A percentile compares a stretch with the other conserved stretches of the same genome.
These are phyloP conservation scores for Plagodis pulveraria DNA, from an alignment of 2,888 invertebrate genomes.

Conservation along the genomic window DNA sequence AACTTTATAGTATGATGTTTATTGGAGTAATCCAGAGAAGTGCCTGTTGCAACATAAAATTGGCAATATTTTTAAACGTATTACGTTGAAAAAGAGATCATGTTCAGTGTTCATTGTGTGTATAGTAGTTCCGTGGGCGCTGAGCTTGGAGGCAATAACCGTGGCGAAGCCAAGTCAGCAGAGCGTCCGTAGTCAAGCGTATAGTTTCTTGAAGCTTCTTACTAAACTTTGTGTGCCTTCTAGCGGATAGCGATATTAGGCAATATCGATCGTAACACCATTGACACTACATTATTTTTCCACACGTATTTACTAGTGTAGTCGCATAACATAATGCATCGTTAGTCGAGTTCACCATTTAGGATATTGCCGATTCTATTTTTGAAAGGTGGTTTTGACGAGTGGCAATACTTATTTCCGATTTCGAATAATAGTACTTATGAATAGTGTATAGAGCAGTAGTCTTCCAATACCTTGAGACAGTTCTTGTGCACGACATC, in stretches of 20 bases:
- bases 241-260: slow-evolving; percentile 83
- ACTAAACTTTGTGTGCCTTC: slow-evolving; percentile 85
- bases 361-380: slow-evolving; percentile 63
- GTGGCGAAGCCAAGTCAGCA: slow-evolving; percentile 31
- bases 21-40: slow-evolving; percentile 84
- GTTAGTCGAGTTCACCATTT: slow-evolving; percentile 59
- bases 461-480: slow-evolving; percentile 83
- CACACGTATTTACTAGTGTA: slow-evolving; percentile 54
- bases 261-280: slow-evolving; percentile 76
- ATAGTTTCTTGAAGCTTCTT: slow-evolving; percentile 80
- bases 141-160: slow-evolving; percentile 39
- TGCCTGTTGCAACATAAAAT: slow-evolving; percentile 83
- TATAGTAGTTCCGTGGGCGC: slow-evolving; percentile 31
- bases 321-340: slow-evolving; percentile 53
- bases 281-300: slow-evolving; percentile 61
- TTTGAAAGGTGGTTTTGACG: slow-evolving; percentile 51
- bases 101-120: slow-evolving; percentile 70
- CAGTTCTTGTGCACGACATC: slow-evolving; percentile 53
- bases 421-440: slow-evolving; percentile 73
- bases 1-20: slow-evolving; percentile 80
- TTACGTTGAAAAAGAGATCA: slow-evolving; percentile 68
- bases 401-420: slow-evolving; percentile 55
- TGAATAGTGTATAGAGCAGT: slow-evolving; percentile 80
- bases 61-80: slow-evolving; percentile 83
- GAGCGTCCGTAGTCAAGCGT: slow-evolving; percentile 44